Base-by-base conservation (phyloP, 2,888 invertebrate species). In the Augiades crinisus region DNA sequence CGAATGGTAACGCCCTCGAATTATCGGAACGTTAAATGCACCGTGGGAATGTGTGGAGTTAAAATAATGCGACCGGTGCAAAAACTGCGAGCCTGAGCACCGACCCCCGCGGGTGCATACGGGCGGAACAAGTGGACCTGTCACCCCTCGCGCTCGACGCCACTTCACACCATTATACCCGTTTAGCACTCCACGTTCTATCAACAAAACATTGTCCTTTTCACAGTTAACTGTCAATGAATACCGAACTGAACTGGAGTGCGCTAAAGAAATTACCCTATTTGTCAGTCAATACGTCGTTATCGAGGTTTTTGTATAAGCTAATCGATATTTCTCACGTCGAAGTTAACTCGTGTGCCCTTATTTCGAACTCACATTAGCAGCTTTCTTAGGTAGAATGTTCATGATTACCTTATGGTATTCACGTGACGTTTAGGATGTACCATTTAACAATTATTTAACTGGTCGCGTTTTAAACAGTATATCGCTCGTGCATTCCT, bases 121-220 rank as follows among this genome's bases (percentile, higher is more conserved):
- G 88, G 89, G 89, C 88, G 84, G 77, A 84, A 87, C 86, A 82
- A 83, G 84, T 86, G 81, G 72, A 72, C 70, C 71, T 70, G 73
- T 72, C 62, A 56, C 60, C 55, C 56, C 49, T 54, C 46, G 21
- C 27, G 50, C 53, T 47, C 38, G 44, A 57, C 50, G 47, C 40
- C 57, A 59, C 56, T 58, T 61, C 57, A 60, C 34, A 7, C 49
- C 49, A 27, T 43, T 43, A 43, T 43, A 33, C 17, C 41, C 40
- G 34, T 41, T 50, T 43, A 50, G 13, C 34, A 50, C 37, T 37
- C 19, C 34, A 41, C 30, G n/a, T 13, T 41, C 41, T 41, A 19
- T 34, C 31, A 47, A 41, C 38, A 50, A 43, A 50, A 50, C 34
- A 43, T 27, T 43, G 41, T 17, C 24, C 41, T 47, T 47, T 43